Base-by-base conservation (phyloP, 2,888 invertebrate genomes). In the Argynnis bischoffii region DNA sequence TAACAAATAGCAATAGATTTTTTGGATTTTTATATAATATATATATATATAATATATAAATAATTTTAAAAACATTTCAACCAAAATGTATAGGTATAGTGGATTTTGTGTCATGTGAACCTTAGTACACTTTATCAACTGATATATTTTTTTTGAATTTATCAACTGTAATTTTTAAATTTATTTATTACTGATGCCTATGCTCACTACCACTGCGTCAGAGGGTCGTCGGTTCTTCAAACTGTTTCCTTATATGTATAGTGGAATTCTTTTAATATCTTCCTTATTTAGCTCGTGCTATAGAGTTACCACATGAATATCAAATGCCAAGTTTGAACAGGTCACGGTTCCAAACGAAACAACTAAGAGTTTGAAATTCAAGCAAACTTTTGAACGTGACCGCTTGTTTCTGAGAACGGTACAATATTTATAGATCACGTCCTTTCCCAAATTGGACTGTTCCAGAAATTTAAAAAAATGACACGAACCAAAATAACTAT, bases 321-420 rank as follows among this genome's bases (percentile, higher is more conserved):
- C 72, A 70, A 72, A 72, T 68, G 67, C 66, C 66, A 64, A 47
- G 63, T 64, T 66, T 59, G 59, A 74, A 72, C 66, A 53, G 69
- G 71, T 74, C 71, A 70, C 72, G 68, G 72, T 70, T 71, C 60
- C 59, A 56, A 65, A 64, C 47, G 67, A 54, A 63, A 66, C 66
- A 47, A 35, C 67, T 65, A 67, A 70, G 63, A 69, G 55, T 68
- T 71, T 70, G 68, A 72, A 71, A 69, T 68, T 66, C 57, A 71
- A 73, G 72, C 69, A 59, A 60, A 68, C 72, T 67, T 69, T 67
- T 66, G 65, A 59, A 67, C 66, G 68, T 67, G 67, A 64, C 69
- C 70, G 72, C 63, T 68, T 21, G 64, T 55, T 72, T 75, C 74
- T 72, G 61, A 15, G 72, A 75, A 75, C 70, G 69, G 63, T 67